phyloP scores from a whole-genome alignment of 2,113 vertebrate species.

The Sisor rabdophorus region DNA sequence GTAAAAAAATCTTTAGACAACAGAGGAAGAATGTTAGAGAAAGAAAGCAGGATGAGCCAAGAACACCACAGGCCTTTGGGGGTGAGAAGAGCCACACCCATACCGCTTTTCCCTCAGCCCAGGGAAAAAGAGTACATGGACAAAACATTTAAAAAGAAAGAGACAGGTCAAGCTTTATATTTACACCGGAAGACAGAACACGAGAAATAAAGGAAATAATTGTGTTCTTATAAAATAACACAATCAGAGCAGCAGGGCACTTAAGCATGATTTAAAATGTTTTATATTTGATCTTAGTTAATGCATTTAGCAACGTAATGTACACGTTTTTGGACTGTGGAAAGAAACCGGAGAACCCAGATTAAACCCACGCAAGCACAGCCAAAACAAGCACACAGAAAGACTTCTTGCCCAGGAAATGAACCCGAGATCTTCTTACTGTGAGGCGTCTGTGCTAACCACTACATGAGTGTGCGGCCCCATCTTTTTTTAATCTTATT shows the following conservation, averaged over 20 bases:
- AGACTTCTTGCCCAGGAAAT: too few species aligned
- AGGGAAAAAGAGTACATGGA: slow-evolving; percentile 51
- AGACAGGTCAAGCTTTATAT: slow-evolving; percentile 55
- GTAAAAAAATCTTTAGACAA: slow-evolving; percentile 70
- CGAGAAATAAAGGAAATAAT: slow-evolving; percentile 46
- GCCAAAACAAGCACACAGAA: too few species aligned
- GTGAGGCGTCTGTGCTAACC: too few species aligned
- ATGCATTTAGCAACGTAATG: neutral
- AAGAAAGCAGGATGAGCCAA: slow-evolving; percentile 52
- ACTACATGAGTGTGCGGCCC: too few species aligned
- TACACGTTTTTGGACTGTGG: too few species aligned
- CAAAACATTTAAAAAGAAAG: slow-evolving; percentile 63
- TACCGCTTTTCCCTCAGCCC: slow-evolving; percentile 61
- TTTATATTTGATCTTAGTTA: neutral
- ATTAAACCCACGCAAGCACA: too few species aligned
- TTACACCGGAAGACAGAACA: slow-evolving; percentile 48
- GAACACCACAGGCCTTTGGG: slow-evolving; percentile 61
- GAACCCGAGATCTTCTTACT: too few species aligned
- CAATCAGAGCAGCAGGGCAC: neutral
- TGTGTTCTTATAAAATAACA: neutral
- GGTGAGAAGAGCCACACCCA: slow-evolving; percentile 63
- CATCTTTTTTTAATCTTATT: neutral
- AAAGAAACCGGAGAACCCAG: too few species aligned
- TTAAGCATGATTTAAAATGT: neutral
- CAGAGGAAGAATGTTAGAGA: slow-evolving; percentile 56